These are phyloP conservation scores for Lindbergichthys nudifrons DNA, from an alignment of 2,797 vertebrate genomes.

Conservation along the genomic window DNA sequence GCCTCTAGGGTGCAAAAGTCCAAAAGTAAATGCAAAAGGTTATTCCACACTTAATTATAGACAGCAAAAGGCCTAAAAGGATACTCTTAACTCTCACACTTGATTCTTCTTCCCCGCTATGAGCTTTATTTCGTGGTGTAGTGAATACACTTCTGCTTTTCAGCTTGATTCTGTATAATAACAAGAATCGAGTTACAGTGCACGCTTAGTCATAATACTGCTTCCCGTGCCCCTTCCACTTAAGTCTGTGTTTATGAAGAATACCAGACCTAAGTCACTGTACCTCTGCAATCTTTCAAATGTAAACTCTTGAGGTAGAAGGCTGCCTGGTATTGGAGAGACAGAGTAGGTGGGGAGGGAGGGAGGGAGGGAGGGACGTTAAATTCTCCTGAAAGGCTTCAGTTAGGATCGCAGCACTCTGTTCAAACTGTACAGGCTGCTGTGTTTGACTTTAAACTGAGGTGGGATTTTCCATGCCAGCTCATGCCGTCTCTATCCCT, in stretches of 20 bases:
- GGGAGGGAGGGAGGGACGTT: constrained; percentile 28
- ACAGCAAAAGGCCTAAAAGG: neutral
- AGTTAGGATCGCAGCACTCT: constrained; percentile 45
- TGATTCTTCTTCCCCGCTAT: neutral
- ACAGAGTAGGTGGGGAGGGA: constrained; percentile 33
- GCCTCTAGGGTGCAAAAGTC: too few species aligned
- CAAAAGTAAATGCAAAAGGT: too few species aligned
- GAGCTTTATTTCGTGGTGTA: neutral
- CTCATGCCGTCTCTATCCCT: constrained; percentile 68
- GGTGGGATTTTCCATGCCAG: constrained; percentile 81
- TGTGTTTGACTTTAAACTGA: constrained; percentile 62
- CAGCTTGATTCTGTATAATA: constrained; percentile 1
- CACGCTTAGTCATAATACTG: constrained; percentile 36
- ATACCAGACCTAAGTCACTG: constrained; percentile 46
- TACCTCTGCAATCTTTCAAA: constrained; percentile 40
- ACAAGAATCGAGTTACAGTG: constrained; percentile 30
- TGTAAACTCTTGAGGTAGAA: constrained; percentile 63
- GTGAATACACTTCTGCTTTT: neutral
- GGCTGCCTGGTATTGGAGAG: constrained; percentile 30
- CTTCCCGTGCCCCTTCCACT: constrained; percentile 35
- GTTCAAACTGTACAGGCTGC: constrained; percentile 57
- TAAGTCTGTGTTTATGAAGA: constrained; percentile 54
- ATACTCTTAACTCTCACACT: neutral
- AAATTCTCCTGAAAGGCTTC: constrained; percentile 65
- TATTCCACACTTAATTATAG: neutral